A percentile compares a stretch with the other conserved stretches of the same genome.
Conservation (phyloP, 2,113 vertebrate species). For the Ciconia boyciana region DNA sequence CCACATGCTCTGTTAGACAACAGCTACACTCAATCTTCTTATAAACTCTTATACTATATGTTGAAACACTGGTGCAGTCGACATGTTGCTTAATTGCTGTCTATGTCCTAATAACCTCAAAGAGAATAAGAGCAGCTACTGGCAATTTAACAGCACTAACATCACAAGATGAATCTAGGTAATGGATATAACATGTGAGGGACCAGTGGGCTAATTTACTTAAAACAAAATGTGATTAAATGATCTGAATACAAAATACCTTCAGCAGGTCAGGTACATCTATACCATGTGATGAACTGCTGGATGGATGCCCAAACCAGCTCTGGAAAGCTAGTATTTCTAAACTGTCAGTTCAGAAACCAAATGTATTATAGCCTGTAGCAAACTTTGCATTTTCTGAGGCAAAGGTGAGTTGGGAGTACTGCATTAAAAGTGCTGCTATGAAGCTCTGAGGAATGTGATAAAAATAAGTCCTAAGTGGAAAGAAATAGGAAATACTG, state of each 20-base stretch:
- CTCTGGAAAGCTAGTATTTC: not conserved
- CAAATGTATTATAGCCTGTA: not conserved
- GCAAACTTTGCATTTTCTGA: slow-evolving; percentile 20
- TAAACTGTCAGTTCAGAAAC: slow-evolving; percentile 1
- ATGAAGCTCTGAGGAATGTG: not conserved
- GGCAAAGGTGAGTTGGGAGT: slow-evolving; percentile 4
- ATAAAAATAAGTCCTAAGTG: slow-evolving; percentile 7
- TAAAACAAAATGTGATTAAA: slow-evolving; percentile 61
- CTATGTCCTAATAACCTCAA: slow-evolving; percentile 66
- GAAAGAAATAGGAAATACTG: not conserved
- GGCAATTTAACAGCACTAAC: slow-evolving; percentile 62
- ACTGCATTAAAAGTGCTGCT: not conserved
- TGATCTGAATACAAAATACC: slow-evolving; percentile 51
- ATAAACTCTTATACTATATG: not conserved
- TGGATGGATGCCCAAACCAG: slow-evolving; percentile 35
- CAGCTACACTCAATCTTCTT: slow-evolving; percentile 6
- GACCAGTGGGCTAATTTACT: slow-evolving; percentile 59
- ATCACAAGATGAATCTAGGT: slow-evolving; percentile 58
- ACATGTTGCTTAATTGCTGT: slow-evolving; percentile 65
- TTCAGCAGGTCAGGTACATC: slow-evolving; percentile 1
- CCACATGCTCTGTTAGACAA: not conserved
- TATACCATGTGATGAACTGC: not conserved
- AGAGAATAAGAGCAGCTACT: slow-evolving; percentile 60
- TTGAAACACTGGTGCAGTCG: not conserved
- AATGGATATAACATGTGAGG: slow-evolving; percentile 59